A percentile compares a stretch with the other conserved stretches of the same genome.
Conservation (phyloP, 1,140 invertebrate genomes). For the Pissodes strobi region DNA sequence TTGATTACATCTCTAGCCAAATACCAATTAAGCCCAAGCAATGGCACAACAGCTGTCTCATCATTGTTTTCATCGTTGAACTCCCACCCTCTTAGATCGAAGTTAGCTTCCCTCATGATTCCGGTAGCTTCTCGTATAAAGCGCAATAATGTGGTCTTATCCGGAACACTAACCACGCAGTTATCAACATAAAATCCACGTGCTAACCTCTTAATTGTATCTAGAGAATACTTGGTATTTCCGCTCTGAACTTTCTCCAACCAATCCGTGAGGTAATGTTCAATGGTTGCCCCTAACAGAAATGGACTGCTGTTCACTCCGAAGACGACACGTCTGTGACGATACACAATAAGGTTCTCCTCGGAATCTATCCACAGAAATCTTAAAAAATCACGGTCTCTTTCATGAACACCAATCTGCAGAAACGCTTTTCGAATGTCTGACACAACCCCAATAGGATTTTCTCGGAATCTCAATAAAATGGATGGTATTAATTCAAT, state of each 20-base stretch:
- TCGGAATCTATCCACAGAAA: slow-evolving; percentile 39
- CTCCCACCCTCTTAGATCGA: slow-evolving; percentile 17
- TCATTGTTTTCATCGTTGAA: not conserved
- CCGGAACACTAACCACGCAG: slow-evolving; percentile 36
- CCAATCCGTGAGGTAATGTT: slow-evolving; percentile 40
- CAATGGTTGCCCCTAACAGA: too few relatives aligned
- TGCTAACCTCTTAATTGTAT: not conserved
- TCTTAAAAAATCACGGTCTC: slow-evolving; percentile 48
- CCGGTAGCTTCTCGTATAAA: not conserved
- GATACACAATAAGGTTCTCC: slow-evolving; percentile 35
- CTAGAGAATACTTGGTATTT: not conserved
- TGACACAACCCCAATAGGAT: slow-evolving; percentile 50
- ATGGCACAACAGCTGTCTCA: not conserved
- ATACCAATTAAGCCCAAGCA: slow-evolving; percentile 8
- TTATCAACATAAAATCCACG: slow-evolving; percentile 46
- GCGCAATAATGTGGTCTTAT: slow-evolving; percentile 35
- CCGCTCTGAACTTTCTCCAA: too few relatives aligned
- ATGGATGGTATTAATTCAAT: slow-evolving; percentile 54
- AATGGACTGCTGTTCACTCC: too few relatives aligned
- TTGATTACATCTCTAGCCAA: not conserved
- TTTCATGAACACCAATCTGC: slow-evolving; percentile 46
- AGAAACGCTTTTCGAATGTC: slow-evolving; percentile 57
- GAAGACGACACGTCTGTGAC: too few relatives aligned
- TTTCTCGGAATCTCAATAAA: slow-evolving; percentile 51
- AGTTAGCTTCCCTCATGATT: slow-evolving; percentile 8